These are phyloP conservation scores for Ursus arctos DNA, from an alignment of 2,113 vertebrate species.

Conservation along the genomic window DNA sequence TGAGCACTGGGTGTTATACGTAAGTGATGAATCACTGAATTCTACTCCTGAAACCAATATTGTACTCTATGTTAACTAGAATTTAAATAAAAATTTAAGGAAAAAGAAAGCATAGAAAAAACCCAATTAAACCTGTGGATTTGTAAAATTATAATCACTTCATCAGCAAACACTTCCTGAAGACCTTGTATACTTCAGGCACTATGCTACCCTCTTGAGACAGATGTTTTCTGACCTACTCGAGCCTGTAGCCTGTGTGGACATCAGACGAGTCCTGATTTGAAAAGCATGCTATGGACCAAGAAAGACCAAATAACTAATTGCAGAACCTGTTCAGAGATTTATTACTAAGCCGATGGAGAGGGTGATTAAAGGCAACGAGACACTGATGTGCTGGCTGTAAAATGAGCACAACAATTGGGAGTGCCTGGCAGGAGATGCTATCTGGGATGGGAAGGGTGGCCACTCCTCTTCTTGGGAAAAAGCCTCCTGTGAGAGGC, in stretches of 20 bases:
- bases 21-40: background rate
- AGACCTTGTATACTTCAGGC: background rate
- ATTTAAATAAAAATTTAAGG: background rate
- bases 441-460: background rate
- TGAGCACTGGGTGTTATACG: background rate
- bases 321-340: background rate
- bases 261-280: background rate
- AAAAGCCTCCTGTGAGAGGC: background rate
- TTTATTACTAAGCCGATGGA: background rate
- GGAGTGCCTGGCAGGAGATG: background rate
- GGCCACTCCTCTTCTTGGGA: background rate
- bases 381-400: background rate
- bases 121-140: background rate
- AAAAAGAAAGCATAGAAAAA: background rate
- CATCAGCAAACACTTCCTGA: background rate
- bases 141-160: background rate
- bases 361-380: background rate
- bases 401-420: background rate
- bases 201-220: background rate
- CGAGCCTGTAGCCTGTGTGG: background rate
- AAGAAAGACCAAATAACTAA: background rate
- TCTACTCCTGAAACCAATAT: background rate
- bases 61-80: background rate
- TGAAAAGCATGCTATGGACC: background rate
- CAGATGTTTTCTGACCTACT: background rate